phyloP scores from a whole-genome alignment of 2,797 vertebrate genomes.

The Megalops cyprinoides region DNA sequence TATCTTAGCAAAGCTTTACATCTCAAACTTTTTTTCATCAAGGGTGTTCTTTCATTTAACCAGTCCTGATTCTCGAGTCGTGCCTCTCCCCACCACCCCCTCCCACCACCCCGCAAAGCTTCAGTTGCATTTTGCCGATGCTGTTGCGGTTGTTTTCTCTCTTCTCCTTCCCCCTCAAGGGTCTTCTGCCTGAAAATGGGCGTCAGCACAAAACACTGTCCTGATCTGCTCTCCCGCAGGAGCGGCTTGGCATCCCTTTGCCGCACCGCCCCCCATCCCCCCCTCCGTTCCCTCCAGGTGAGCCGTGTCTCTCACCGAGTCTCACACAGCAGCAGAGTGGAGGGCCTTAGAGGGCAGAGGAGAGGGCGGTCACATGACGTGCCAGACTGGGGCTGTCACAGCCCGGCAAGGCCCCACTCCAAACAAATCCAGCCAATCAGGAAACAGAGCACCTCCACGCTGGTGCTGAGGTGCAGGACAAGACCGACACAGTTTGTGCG shows the following conservation, averaged over 20 bases:
- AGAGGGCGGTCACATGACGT: constrained; percentile 11
- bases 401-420: not conserved
- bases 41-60: too few species aligned
- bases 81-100: too few species aligned
- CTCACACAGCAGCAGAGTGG: not conserved
- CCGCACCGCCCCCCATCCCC: not conserved
- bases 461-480: not conserved
- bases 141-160: constrained; percentile 21
- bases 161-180: not conserved
- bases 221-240: constrained; percentile 6
- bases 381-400: not conserved
- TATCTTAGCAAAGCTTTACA: too few species aligned
- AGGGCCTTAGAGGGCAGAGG: not conserved
- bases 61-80: too few species aligned
- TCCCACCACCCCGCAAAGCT: too few species aligned
- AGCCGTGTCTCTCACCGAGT: constrained; percentile 25
- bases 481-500: not conserved
- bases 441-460: not conserved
- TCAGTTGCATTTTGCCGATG: not conserved
- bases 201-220: constrained; percentile 4
- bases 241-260: not conserved
- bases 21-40: too few species aligned
- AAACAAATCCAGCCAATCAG: not conserved
- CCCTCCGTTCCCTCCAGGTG: constrained; percentile 21
- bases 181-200: constrained; percentile 22